Conservation (phyloP, 2,797 vertebrate genomes). For the Philypnodon macrostomus region DNA sequence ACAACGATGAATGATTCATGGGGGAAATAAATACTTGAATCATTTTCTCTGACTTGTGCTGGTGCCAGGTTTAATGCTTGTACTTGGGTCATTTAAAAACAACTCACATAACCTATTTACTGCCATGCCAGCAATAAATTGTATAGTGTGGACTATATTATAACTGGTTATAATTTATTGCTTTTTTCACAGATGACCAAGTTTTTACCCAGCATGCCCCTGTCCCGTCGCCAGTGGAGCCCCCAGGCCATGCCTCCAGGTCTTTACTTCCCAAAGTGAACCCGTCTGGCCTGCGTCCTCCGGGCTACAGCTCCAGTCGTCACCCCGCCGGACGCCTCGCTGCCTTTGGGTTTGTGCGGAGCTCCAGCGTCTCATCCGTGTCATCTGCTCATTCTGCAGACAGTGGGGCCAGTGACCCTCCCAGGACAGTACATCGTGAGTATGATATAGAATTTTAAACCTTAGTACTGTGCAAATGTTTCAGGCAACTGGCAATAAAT, state of each 20-base stretch:
- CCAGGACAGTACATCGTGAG: constrained; percentile 84
- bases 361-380: constrained; percentile 89
- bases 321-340: constrained; percentile 86
- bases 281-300: constrained; percentile 87
- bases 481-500: too few species aligned
- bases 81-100: constrained; percentile 12
- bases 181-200: constrained; percentile 49
- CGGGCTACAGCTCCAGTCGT: constrained; percentile 84
- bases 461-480: too few species aligned
- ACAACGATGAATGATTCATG: constrained; percentile 35
- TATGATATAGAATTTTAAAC: constrained; percentile 43
- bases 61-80: constrained; percentile 32
- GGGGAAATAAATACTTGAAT: constrained; percentile 30
- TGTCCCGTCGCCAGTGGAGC: constrained; percentile 68
- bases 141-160: neutral
- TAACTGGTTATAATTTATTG: neutral
- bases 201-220: constrained; percentile 35
- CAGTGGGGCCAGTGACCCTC: constrained; percentile 83
- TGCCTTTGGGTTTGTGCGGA: constrained; percentile 90
- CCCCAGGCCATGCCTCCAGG: constrained; percentile 73
- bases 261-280: constrained; percentile 85
- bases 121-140: neutral
- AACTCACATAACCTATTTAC: constrained; percentile 2
- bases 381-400: constrained; percentile 88
- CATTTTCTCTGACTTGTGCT: constrained; percentile 6